A percentile compares a stretch with the other conserved stretches of the same genome.
Evolutionary conservation across 2,797 vertebrate genomes (phyloP).

Genomic region (Micropoecilia bifurca): DNA sequence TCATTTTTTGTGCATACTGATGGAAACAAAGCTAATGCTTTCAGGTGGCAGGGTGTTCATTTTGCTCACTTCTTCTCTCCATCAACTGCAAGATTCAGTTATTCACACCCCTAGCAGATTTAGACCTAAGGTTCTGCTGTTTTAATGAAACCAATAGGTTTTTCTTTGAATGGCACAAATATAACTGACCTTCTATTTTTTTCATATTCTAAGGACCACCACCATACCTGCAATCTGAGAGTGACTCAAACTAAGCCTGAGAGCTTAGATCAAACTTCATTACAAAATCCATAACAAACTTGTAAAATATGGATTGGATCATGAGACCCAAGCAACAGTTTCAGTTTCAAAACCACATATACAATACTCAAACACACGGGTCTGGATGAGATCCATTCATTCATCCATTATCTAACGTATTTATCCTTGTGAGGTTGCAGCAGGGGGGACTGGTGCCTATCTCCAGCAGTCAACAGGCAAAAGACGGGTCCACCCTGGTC

Average conservation of each 20-base stretch:
- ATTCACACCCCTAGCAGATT: not conserved
- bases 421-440: too few relatives aligned
- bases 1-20: not conserved
- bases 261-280: not conserved
- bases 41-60: not conserved
- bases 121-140: not conserved
- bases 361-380: not conserved
- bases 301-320: not conserved
- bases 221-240: not conserved
- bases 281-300: not conserved
- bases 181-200: not conserved
- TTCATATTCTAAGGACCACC: not conserved
- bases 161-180: not conserved
- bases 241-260: not conserved
- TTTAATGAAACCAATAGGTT: not conserved
- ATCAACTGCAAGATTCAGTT: not conserved
- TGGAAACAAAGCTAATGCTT: not conserved
- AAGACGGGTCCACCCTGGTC: too few relatives aligned
- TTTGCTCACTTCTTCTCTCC: not conserved
- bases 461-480: too few relatives aligned
- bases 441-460: too few relatives aligned
- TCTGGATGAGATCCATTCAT: not conserved
- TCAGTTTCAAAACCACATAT: not conserved
- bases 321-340: not conserved
- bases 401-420: too few relatives aligned